A percentile compares a stretch with the other conserved stretches of the same genome.
phyloP scores from a whole-genome alignment of 1,140 invertebrate genomes.

The Pseudoatta argentina region DNA sequence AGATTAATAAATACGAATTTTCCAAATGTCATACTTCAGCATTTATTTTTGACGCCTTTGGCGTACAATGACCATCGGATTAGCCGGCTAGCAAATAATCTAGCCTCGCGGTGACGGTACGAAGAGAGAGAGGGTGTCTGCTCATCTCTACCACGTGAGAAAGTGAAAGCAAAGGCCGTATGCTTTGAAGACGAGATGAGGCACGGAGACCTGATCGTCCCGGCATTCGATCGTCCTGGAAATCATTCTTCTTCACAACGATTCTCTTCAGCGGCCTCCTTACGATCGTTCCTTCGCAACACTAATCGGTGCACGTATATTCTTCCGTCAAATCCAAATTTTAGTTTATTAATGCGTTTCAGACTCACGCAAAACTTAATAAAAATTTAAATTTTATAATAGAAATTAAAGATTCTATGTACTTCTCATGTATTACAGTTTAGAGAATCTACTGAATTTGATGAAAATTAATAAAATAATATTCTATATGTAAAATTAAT shows the following conservation, averaged over 20 bases:
- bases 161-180: constrained; percentile 78
- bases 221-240: constrained; percentile 65
- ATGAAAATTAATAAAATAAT: neutral
- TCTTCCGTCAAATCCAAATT: neutral
- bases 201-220: constrained; percentile 59
- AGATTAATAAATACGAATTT: constrained; percentile 28
- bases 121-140: constrained; percentile 22
- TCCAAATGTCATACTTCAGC: constrained; percentile 26
- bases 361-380: neutral
- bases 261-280: constrained; percentile 32
- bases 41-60: constrained; percentile 40
- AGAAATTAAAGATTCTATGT: neutral
- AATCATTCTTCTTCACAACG: constrained; percentile 41
- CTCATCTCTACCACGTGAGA: constrained; percentile 76
- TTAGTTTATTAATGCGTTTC: neutral
- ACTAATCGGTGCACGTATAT: neutral
- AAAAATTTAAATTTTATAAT: neutral
- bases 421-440: neutral
- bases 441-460: neutral
- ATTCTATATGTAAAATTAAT: neutral
- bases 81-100: constrained; percentile 46
- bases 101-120: constrained; percentile 11
- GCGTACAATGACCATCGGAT: constrained; percentile 43
- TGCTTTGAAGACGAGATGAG: constrained; percentile 60
- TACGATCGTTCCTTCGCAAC: neutral